phyloP scores from a whole-genome alignment of 2,888 invertebrate species.

The Agrotis exclamationis region DNA sequence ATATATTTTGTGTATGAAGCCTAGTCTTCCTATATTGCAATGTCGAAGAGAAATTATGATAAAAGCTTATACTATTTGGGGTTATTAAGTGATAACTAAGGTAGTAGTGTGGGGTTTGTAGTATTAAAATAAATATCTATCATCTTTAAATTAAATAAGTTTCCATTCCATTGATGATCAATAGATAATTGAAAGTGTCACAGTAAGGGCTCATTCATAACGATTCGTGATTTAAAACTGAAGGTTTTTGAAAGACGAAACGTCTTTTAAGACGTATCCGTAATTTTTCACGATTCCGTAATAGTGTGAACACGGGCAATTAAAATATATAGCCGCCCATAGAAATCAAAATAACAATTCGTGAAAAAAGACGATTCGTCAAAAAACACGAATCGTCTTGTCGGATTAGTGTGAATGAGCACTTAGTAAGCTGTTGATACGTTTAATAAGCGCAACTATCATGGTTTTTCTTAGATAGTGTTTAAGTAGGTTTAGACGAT shows the following conservation, averaged over 20 bases:
- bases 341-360: no score
- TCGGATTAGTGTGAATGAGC: no score
- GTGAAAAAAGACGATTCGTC: no score
- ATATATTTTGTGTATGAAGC: slow-evolving; percentile 61
- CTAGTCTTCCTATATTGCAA: slow-evolving; percentile 67
- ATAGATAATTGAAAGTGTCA: slow-evolving; percentile 23
- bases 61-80: slow-evolving; percentile 46
- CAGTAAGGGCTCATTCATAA: no score
- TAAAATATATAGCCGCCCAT: no score
- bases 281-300: no score
- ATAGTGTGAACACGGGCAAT: no score
- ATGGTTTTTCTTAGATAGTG: slow-evolving; percentile 65
- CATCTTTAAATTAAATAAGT: slow-evolving; percentile 25
- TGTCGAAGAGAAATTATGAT: slow-evolving; percentile 67
- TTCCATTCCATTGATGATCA: slow-evolving; percentile 16
- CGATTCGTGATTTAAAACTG: no score
- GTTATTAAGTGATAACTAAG: slow-evolving; percentile 21
- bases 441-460: slow-evolving; percentile 38
- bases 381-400: no score
- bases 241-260: no score
- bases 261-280: no score
- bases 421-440: slow-evolving; percentile 14
- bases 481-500: slow-evolving; percentile 60
- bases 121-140: slow-evolving; percentile 22
- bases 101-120: slow-evolving; percentile 23